phyloP scores from a whole-genome alignment of 2,113 vertebrate species.

The Corythornis cristatus region DNA sequence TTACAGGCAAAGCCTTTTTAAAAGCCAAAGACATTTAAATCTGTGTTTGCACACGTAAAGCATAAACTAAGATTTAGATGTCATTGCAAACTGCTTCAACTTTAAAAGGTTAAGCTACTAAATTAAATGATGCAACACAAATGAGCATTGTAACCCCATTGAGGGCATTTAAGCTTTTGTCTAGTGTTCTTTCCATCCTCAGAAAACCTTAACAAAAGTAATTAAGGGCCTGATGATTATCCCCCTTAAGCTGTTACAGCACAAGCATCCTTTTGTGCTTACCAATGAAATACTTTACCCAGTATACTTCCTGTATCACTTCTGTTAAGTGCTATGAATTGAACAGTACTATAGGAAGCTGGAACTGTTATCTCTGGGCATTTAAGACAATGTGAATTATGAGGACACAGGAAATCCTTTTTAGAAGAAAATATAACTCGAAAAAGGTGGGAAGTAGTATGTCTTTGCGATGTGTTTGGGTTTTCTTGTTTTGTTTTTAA shows the following conservation, averaged over 20 bases:
- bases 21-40: background rate
- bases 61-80: background rate
- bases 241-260: background rate
- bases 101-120: background rate
- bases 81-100: background rate
- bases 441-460: background rate
- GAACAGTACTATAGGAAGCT: background rate
- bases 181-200: background rate
- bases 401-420: background rate
- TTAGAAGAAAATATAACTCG: background rate
- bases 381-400: background rate
- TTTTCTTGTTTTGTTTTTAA: background rate
- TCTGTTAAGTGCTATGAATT: background rate
- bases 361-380: background rate
- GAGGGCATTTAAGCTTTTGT: background rate
- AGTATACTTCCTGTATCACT: background rate
- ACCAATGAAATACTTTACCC: background rate
- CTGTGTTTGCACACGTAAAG: background rate
- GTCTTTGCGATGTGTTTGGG: background rate
- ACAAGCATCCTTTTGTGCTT: background rate
- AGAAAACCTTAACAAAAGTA: background rate
- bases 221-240: background rate
- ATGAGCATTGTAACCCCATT: background rate
- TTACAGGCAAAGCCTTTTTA: background rate
- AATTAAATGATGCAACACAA: background rate